phyloP scores from a whole-genome alignment of 1,140 invertebrate species.

The Oedothorax gibbosus region DNA sequence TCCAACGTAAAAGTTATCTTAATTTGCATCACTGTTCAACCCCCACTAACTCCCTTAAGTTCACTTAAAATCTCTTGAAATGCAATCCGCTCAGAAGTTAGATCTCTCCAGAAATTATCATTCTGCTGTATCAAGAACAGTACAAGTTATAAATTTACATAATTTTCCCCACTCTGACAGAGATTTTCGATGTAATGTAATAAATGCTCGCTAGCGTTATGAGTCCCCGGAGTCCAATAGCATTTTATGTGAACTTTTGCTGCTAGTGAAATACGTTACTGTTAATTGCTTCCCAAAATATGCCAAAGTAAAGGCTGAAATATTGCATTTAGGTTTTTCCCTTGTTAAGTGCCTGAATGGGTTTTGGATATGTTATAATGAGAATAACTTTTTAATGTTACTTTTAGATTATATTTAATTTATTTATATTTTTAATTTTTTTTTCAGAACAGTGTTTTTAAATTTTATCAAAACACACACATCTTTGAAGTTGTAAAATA shows the following conservation, averaged over 20 bases:
- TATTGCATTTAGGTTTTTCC: too few species aligned
- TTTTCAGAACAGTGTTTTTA: too few species aligned
- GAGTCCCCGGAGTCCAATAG: constrained; percentile 23
- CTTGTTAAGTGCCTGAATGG: too few species aligned
- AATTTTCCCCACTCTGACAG: constrained; percentile 17
- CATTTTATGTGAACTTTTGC: neutral
- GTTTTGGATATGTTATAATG: too few species aligned
- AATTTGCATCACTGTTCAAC: too few species aligned
- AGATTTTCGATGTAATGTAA: constrained; percentile 30
- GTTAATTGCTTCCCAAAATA: constrained; percentile 37
- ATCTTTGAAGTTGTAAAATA: too few species aligned
- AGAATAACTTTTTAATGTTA: too few species aligned
- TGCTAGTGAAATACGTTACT: constrained; percentile 13
- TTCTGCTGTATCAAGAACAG: neutral
- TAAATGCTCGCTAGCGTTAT: constrained; percentile 20
- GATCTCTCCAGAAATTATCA: constrained; percentile 2
- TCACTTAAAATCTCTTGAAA: constrained; percentile 44
- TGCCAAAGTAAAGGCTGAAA: neutral
- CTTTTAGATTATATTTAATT: too few species aligned
- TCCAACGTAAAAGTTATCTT: too few species aligned
- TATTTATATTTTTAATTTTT: too few species aligned
- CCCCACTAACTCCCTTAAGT: too few species aligned
- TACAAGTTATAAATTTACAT: constrained; percentile 38
- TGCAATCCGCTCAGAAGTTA: neutral
- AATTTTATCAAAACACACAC: too few species aligned